phyloP scores from a whole-genome alignment of 1,140 invertebrate genomes.

The Caerostris extrusa region DNA sequence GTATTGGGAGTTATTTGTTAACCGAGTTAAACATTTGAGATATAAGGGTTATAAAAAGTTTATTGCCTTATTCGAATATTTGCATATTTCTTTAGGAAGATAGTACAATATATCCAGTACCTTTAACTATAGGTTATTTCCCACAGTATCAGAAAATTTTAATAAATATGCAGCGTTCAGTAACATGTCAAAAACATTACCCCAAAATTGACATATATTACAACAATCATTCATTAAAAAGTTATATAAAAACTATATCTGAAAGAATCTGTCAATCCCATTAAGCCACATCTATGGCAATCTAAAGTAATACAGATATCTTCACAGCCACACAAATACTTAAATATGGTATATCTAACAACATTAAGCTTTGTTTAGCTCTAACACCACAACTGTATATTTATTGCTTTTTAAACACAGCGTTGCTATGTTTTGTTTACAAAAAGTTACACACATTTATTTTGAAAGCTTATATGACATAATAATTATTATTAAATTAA shows the following conservation, averaged over 20 bases:
- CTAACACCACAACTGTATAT: conserved; percentile 63
- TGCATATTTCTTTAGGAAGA: conserved; percentile 50
- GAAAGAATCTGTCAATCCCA: conserved; percentile 68
- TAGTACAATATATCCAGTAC: conserved; percentile 50
- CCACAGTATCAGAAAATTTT: conserved; percentile 65
- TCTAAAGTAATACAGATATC: conserved; percentile 63
- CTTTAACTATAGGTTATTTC: conserved; percentile 36
- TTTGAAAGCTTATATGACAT: not conserved
- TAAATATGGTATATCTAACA: conserved; percentile 70
- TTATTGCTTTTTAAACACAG: conserved; percentile 71
- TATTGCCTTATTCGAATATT: conserved; percentile 68
- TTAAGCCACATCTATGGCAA: conserved; percentile 28
- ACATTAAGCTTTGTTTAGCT: conserved; percentile 46
- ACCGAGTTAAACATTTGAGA: conserved; percentile 34
- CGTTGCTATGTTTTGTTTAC: conserved; percentile 52
- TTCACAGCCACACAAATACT: conserved; percentile 66
- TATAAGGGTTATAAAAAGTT: conserved; percentile 59
- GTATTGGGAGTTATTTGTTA: conserved; percentile 10
- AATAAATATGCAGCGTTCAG: conserved; percentile 38
- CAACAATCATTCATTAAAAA: conserved; percentile 69
- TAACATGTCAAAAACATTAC: conserved; percentile 70
- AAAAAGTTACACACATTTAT: conserved; percentile 33
- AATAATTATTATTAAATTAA: not conserved
- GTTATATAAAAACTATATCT: conserved; percentile 73
- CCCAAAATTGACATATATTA: conserved; percentile 71